Evolutionary conservation across 1,140 invertebrate genomes (phyloP), one percentile per base, ranked within the genome.

Genomic region (Drosophila sturtevanti): DNA sequence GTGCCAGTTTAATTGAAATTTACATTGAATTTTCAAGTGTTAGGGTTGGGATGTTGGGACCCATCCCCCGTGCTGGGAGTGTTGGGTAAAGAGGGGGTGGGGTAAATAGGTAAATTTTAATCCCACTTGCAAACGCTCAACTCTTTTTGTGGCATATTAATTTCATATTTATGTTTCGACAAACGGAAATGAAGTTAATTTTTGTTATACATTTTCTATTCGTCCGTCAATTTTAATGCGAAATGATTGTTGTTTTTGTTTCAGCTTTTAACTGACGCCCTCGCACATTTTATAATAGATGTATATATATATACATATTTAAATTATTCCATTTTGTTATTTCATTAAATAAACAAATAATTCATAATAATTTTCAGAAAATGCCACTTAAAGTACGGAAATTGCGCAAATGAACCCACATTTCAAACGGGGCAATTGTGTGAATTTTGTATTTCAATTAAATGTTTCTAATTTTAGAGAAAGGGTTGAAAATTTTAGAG

Each of bases 351-450:
- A 44, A 51, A 76, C 77, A 61, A 79, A 79, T 79, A 77, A 79
- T 76, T 79, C 67, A 79, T 72, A 79, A 79, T 79, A 76, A 79
- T 79, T n/a, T 76, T 79, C 73, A 72, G 63, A 76, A 79, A 79
- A 79, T 79, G 68, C 63, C 76, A 79, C 68, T 79, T 76, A 63
- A 79, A 79, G 68, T 77, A 68, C 73, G 76, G 73, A 79, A 79
- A 79, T 76, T 67, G 71, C 66, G 71, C 71, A 70, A 72, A 77
- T 73, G 41, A 70, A 66, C 34, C 66, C 51, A 60, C 75, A 44
- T 63, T 48, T 63, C 71, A 66, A 34, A 31, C 27, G 37, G 62
- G 48, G 14, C 16, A 63, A 63, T 44, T 38, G 61, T 31, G 61
- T 48, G 38, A 51, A 63, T 41, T 63, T 63, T 37, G 21, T 38